These are phyloP conservation scores for Sphecodes monilicornis DNA, from an alignment of 2,888 invertebrate genomes.

Conservation along the genomic window DNA sequence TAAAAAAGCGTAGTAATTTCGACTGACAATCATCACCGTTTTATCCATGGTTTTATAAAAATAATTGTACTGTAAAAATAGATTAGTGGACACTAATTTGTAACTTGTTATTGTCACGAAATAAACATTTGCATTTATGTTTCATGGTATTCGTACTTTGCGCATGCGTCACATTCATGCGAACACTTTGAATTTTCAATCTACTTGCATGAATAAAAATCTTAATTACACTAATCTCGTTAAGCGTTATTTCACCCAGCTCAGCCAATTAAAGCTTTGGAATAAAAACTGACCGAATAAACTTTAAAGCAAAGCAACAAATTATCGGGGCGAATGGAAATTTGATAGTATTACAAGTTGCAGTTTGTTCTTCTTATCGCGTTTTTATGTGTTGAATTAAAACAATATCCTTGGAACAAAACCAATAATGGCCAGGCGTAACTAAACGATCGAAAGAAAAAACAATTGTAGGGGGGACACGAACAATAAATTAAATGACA, in stretches of 20 bases:
- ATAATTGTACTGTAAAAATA: background rate
- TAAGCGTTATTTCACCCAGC: background rate
- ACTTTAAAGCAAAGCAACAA: background rate
- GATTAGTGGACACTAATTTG: background rate
- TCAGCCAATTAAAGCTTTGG: background rate
- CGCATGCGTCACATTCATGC: conserved; percentile 42
- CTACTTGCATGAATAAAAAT: conserved; percentile 7
- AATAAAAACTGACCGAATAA: background rate
- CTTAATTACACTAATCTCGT: background rate
- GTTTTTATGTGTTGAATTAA: background rate
- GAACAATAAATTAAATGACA: conserved; percentile 4
- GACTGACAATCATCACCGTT: background rate
- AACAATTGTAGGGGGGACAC: background rate
- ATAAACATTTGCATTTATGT: conserved; percentile 11
- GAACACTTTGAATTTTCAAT: conserved; percentile 45
- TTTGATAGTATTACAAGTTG: background rate
- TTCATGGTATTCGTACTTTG: conserved; percentile 10
- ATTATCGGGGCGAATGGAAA: background rate
- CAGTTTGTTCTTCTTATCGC: background rate
- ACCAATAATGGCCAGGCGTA: background rate
- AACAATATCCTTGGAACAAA: background rate
- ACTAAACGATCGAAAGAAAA: background rate
- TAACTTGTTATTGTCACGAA: background rate
- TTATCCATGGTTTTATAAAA: background rate
- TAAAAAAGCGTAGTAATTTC: background rate